Base-by-base conservation (phyloP, 2,113 vertebrate genomes). In the Psittacara wagleri region DNA sequence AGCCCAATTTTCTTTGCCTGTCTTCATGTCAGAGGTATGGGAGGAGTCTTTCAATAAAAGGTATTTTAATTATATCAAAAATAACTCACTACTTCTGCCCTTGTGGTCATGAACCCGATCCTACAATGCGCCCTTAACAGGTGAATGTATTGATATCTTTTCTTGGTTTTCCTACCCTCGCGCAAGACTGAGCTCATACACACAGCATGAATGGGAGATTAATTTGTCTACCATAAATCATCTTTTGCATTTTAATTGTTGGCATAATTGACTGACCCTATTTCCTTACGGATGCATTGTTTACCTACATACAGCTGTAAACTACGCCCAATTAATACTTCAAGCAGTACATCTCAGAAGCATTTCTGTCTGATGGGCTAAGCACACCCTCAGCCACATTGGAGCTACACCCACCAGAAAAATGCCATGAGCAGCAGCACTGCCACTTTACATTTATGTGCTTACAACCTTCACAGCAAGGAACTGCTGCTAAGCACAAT, bases 101-200 rank as follows among this genome's bases (percentile, higher is more conserved):
- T 59, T 64, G 11, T 17, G 18, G 29, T 23, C 48, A 43, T 7
- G 10, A 78, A 51, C 10, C 23, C 1, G 0, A 31, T 33, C 24
- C 33, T 48, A 62, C 7, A 57, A 59, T 5, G 6, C 3, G 44
- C 3, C 2, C 43, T 76, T 17, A n/a, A 17, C 10, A 54, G 10
- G 2, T 41, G 17, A 79, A 88, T 0, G 0, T 4, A 64, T 7
- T 7, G 3, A 2, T 31, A 10, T 12, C 15, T 52, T 33, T 25
- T 49, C 44, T 13, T 17, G 4, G 5, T 27, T 69, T 62, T 72
- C 66, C 66, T 41, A 72, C 18, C 9, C 11, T 31, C 0, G 0
- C 14, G 16, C 57, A 57, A 54, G 24, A 48, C n/a, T 57, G 35
- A 79, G 54, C 31, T 82, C 41, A 22, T 5, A 29, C 9, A 15